Evolutionary conservation across 2,113 vertebrate genomes (phyloP).

Genomic region (Nycticryphes semicollaris): DNA sequence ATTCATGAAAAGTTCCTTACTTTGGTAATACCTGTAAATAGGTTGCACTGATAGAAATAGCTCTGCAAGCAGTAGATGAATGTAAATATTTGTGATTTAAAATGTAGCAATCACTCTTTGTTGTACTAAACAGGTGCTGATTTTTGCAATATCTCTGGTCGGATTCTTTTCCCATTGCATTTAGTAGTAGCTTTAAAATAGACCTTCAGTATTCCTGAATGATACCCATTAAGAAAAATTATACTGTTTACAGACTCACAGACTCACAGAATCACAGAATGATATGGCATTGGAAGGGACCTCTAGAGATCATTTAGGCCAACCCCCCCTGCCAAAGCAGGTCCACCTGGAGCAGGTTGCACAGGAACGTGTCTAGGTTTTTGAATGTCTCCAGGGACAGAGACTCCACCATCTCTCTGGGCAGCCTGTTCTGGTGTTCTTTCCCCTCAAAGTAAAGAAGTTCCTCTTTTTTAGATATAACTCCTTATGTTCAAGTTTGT

Average conservation of each 20-base stretch:
- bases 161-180: not conserved
- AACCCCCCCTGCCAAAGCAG: no score
- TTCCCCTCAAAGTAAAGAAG: no score
- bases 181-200: not conserved
- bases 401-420: no score
- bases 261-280: no score
- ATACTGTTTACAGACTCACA: not conserved
- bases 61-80: not conserved
- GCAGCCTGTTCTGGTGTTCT: no score
- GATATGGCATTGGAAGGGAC: no score
- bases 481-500: no score
- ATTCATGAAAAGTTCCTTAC: not conserved
- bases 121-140: not conserved
- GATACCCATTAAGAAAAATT: not conserved
- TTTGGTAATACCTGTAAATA: not conserved
- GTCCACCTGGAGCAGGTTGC: no score
- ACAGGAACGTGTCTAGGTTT: no score
- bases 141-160: not conserved
- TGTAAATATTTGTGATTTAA: not conserved
- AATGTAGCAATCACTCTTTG: not conserved
- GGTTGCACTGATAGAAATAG: not conserved
- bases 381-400: no score
- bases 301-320: no score
- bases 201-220: not conserved
- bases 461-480: no score